phyloP scores from a whole-genome alignment of 2,888 invertebrate genomes.

The Stomorhina lunata region DNA sequence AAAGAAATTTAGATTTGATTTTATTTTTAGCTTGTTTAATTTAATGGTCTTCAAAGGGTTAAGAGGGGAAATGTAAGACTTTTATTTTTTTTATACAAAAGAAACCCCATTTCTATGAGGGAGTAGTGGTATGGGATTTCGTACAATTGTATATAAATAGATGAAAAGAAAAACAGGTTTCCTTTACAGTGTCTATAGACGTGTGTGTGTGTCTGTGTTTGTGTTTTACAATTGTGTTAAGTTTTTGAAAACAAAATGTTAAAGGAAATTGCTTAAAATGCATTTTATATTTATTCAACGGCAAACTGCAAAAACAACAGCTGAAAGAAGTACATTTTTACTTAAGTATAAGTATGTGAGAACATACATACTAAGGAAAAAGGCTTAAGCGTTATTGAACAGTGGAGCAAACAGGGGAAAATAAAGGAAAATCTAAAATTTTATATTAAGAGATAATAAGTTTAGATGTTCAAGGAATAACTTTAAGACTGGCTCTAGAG shows the following conservation, averaged over 20 bases:
- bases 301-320: conserved; percentile 24
- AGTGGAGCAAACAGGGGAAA: neutral
- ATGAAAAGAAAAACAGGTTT: conserved; percentile 8
- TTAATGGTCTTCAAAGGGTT: too few species aligned
- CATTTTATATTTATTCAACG: conserved; percentile 47
- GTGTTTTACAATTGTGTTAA: conserved; percentile 38
- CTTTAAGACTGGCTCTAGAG: too few species aligned
- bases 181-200: neutral
- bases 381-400: neutral
- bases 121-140: neutral
- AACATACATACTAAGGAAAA: neutral
- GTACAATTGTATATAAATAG: conserved; percentile 17
- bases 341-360: neutral
- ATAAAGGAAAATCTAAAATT: too few species aligned
- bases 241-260: conserved; percentile 29
- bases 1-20: too few species aligned
- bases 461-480: too few species aligned
- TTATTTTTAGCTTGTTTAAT: too few species aligned
- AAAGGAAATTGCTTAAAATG: conserved; percentile 66
- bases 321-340: conserved; percentile 16
- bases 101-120: neutral
- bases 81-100: conserved; percentile 12
- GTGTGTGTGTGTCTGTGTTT: neutral
- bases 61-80: too few species aligned
- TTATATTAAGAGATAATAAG: too few species aligned